Conservation (phyloP, 2,113 vertebrate species). For the Asarcornis scutulata region DNA sequence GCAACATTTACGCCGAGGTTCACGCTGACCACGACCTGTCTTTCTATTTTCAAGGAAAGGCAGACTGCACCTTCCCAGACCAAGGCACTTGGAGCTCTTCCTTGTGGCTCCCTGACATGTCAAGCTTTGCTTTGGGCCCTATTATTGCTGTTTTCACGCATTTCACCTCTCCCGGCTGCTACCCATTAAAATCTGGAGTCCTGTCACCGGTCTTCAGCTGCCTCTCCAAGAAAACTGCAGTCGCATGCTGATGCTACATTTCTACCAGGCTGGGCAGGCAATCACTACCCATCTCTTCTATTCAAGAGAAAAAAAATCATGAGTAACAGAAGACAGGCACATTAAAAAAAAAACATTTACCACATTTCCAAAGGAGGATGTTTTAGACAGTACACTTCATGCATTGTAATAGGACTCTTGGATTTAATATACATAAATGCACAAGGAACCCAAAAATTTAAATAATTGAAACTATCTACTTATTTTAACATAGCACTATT, state of each 20-base stretch:
- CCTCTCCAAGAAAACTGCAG: neutral
- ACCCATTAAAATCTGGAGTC: neutral
- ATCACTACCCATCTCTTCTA: neutral
- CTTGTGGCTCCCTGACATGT: fast-evolving
- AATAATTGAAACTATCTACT: neutral
- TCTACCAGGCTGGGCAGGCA: neutral
- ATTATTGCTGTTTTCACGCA: fast-evolving
- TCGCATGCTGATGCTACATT: neutral
- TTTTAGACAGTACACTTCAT: neutral
- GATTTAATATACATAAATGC: neutral
- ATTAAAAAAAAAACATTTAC: neutral
- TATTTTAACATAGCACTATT: neutral
- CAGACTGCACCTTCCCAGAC: neutral
- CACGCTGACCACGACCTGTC: fast-evolving
- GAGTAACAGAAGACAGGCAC: neutral
- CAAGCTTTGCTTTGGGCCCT: fast-evolving
- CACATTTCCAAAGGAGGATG: neutral
- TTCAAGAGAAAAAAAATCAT: neutral
- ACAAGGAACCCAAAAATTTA: fast-evolving
- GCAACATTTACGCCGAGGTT: neutral
- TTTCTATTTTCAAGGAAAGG: neutral
- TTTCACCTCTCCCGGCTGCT: neutral
- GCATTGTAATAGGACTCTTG: neutral
- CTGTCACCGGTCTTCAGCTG: neutral
- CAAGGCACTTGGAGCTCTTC: neutral